Conservation (phyloP, 2,888 invertebrate genomes). For the Trissolcus brochymenae region DNA sequence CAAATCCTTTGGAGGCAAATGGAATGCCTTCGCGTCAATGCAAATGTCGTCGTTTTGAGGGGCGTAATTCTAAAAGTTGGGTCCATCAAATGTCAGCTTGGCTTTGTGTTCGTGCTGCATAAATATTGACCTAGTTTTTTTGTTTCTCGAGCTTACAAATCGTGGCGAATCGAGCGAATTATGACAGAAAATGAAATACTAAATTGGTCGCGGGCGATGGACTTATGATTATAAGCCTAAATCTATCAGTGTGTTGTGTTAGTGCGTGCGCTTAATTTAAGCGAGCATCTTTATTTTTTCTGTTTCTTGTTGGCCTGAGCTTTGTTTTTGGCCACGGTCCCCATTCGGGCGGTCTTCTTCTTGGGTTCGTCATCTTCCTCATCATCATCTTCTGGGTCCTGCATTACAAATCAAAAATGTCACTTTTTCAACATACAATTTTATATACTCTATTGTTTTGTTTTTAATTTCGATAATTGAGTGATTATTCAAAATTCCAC, state of each 20-base stretch:
- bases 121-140: slow-evolving; percentile 8
- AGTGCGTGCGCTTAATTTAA: slow-evolving; percentile 61
- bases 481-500: too few species aligned
- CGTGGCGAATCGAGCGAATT: slow-evolving; percentile 2
- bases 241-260: slow-evolving; percentile 69
- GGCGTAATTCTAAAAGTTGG: too few species aligned
- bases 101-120: neutral
- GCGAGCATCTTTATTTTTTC: slow-evolving; percentile 72
- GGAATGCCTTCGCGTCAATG: too few species aligned
- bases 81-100: too few species aligned
- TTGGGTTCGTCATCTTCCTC: slow-evolving; percentile 88
- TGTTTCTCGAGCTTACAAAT: slow-evolving; percentile 1
- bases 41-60: too few species aligned
- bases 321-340: slow-evolving; percentile 85
- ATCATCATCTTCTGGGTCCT: slow-evolving; percentile 83
- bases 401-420: slow-evolving; percentile 68
- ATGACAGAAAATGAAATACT: slow-evolving; percentile 67
- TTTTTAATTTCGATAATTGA: neutral
- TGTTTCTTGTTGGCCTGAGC: slow-evolving; percentile 76
- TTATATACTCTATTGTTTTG: neutral
- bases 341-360: slow-evolving; percentile 86
- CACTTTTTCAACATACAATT: slow-evolving; percentile 52
- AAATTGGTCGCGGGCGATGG: slow-evolving; percentile 68
- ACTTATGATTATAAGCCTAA: slow-evolving; percentile 73
- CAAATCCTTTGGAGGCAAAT: too few species aligned